These are phyloP conservation scores for Larimichthys crocea DNA, from an alignment of 2,113 vertebrate genomes.

Conservation along the genomic window DNA sequence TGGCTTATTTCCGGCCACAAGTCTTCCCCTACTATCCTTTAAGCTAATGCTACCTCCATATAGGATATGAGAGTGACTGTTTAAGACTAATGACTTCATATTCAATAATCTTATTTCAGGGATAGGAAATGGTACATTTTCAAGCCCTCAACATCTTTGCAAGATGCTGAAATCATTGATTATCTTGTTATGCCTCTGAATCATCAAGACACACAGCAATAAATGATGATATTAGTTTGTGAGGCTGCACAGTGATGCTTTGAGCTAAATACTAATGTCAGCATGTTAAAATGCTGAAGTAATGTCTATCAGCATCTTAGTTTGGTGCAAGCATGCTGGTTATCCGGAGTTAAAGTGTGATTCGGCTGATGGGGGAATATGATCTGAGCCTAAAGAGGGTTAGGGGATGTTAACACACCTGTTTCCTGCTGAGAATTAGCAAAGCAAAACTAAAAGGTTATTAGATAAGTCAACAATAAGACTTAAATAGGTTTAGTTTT, in stretches of 20 bases:
- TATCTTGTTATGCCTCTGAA: neutral
- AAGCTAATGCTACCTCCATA: slow-evolving; percentile 15
- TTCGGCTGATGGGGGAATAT: too few relatives aligned
- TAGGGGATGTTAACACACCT: too few relatives aligned
- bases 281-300: too few relatives aligned
- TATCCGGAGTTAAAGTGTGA: neutral
- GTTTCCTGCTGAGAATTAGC: too few relatives aligned
- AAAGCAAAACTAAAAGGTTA: too few relatives aligned
- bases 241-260: neutral
- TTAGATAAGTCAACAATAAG: too few relatives aligned
- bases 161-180: neutral
- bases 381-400: too few relatives aligned
- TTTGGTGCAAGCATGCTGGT: neutral
- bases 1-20: slow-evolving; percentile 35
- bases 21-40: slow-evolving; percentile 20
- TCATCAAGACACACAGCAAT: neutral
- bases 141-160: neutral
- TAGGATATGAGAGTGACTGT: slow-evolving; percentile 9
- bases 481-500: too few relatives aligned
- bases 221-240: neutral
- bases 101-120: neutral
- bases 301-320: too few relatives aligned
- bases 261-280: neutral
- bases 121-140: neutral
- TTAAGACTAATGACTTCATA: neutral